Conservation (phyloP, 1,140 invertebrate species). For the Dendrolimus kikuchii region DNA sequence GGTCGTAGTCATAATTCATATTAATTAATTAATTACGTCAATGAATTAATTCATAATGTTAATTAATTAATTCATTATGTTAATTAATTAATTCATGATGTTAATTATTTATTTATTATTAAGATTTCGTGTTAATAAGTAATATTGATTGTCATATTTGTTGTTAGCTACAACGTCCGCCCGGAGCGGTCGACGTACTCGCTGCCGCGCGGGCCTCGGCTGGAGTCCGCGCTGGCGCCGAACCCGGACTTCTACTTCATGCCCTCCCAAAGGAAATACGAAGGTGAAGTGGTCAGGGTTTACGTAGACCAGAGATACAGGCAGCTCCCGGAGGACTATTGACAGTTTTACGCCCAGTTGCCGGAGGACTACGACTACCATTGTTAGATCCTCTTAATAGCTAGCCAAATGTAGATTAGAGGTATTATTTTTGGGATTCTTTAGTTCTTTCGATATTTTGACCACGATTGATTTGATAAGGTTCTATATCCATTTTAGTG, state of each 20-base stretch:
- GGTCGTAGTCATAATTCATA: too few relatives aligned
- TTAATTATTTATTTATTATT: background rate
- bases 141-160: conserved; percentile 10
- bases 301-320: conserved; percentile 87
- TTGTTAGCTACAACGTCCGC: background rate
- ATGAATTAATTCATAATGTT: too few relatives aligned
- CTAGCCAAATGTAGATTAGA: too few relatives aligned
- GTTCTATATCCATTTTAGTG: too few relatives aligned
- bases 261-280: conserved; percentile 94
- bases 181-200: conserved; percentile 34
- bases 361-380: too few relatives aligned
- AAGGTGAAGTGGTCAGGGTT: conserved; percentile 92
- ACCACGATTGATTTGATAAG: too few relatives aligned
- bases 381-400: too few relatives aligned
- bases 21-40: too few relatives aligned
- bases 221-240: conserved; percentile 50
- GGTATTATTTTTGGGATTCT: too few relatives aligned
- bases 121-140: conserved; percentile 10
- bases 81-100: too few relatives aligned
- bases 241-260: conserved; percentile 94
- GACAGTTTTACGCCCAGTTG: background rate
- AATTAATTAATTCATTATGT: background rate
- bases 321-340: conserved; percentile 50
- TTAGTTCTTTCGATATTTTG: too few relatives aligned
- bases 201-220: conserved; percentile 37